A percentile compares a stretch with the other conserved stretches of the same genome.
These are phyloP conservation scores for Limulus polyphemus DNA, from an alignment of 2,888 invertebrate species.

Conservation along the genomic window DNA sequence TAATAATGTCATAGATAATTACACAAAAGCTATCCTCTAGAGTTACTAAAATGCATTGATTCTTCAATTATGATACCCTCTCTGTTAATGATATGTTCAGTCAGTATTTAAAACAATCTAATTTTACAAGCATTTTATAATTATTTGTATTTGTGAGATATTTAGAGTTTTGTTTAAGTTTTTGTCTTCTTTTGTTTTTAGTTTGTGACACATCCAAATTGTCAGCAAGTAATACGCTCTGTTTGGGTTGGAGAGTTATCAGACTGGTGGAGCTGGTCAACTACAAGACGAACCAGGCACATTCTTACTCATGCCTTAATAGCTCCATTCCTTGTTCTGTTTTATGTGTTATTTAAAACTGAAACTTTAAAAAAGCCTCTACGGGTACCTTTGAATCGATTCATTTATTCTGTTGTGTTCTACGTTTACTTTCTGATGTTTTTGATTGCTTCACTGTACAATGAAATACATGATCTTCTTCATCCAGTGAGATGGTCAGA, in stretches of 20 bases:
- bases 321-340: conserved; percentile 16
- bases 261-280: conserved; percentile 19
- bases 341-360: conserved; percentile 16
- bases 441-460: conserved; percentile 38
- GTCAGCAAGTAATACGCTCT: conserved; percentile 45
- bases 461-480: conserved; percentile 17
- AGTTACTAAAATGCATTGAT: no score
- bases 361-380: conserved; percentile 16
- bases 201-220: conserved; percentile 62
- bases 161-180: no score
- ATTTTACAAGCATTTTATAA: no score
- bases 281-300: conserved; percentile 10
- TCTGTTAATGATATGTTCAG: no score
- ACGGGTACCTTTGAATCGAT: conserved; percentile 54
- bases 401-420: conserved; percentile 53
- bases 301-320: conserved; percentile 17
- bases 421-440: conserved; percentile 53
- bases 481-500: conserved; percentile 39
- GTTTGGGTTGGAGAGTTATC: conserved; percentile 21
- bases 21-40: no score
- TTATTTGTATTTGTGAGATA: no score
- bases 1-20: no score
- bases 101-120: no score
- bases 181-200: conserved; percentile 31
- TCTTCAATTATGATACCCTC: no score